phyloP scores from a whole-genome alignment of 2,888 invertebrate genomes.

The Nomada ruficornis region DNA sequence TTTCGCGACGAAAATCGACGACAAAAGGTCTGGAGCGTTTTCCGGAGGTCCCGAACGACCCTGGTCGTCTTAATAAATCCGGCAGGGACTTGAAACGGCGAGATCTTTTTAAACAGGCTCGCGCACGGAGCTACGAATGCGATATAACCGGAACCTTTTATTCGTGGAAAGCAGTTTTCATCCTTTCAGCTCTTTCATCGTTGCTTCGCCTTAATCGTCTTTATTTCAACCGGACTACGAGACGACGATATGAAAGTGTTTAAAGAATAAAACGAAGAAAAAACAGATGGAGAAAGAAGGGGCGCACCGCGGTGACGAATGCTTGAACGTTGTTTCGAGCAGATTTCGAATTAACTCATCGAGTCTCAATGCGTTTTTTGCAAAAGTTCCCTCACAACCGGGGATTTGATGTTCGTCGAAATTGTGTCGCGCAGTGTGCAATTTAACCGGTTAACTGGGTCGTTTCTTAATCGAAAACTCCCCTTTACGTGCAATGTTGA shows the following conservation, averaged over 20 bases:
- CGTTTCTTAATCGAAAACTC: too few species aligned
- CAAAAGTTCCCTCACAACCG: neutral
- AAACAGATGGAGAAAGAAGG: neutral
- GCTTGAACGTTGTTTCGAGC: neutral
- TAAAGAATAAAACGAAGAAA: neutral
- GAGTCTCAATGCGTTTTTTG: neutral
- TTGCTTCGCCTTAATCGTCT: slow-evolving; percentile 17
- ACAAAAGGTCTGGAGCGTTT: neutral
- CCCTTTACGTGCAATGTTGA: too few species aligned
- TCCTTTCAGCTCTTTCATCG: slow-evolving; percentile 20
- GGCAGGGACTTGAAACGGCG: neutral
- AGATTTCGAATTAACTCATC: neutral
- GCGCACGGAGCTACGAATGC: neutral
- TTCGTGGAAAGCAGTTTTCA: slow-evolving; percentile 19
- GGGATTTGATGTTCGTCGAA: neutral
- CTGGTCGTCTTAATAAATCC: slow-evolving; percentile 16
- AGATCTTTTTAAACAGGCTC: neutral
- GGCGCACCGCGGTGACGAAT: neutral
- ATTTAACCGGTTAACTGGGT: too few species aligned
- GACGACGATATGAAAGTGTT: slow-evolving; percentile 22
- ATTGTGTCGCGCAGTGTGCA: neutral
- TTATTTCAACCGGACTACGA: neutral
- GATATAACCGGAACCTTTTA: slow-evolving; percentile 24
- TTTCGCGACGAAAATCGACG: neutral
- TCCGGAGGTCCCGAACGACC: neutral